These are phyloP conservation scores for Lepus oiostolus DNA, from an alignment of 2,797 vertebrate genomes.

Conservation along the genomic window DNA sequence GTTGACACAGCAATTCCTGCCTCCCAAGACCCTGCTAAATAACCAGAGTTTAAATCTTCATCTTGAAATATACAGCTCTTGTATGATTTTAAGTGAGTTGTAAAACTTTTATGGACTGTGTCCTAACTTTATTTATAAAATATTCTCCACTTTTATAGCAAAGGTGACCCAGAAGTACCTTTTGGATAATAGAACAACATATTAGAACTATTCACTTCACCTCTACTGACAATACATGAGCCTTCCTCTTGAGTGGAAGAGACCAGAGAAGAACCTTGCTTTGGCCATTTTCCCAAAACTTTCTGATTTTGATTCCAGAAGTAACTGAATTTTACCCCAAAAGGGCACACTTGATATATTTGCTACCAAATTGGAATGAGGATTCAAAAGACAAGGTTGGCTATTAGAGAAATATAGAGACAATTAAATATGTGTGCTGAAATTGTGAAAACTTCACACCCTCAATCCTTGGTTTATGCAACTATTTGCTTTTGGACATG, in stretches of 20 bases:
- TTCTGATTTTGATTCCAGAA: slow-evolving; percentile 48
- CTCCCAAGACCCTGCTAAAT: slow-evolving; percentile 66
- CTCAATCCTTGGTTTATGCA: not conserved
- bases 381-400: slow-evolving; percentile 7
- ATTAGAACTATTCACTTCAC: slow-evolving; percentile 71
- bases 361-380: slow-evolving; percentile 10
- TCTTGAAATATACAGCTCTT: slow-evolving; percentile 68
- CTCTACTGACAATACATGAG: slow-evolving; percentile 28
- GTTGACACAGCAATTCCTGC: slow-evolving; percentile 70
- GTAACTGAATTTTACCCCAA: not conserved
- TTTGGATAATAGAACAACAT: slow-evolving; percentile 72
- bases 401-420: not conserved
- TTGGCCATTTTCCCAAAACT: not conserved
- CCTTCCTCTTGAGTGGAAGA: slow-evolving; percentile 6
- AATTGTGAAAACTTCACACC: not conserved
- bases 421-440: slow-evolving; percentile 51
- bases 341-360: not conserved
- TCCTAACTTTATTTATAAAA: slow-evolving; percentile 78
- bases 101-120: slow-evolving; percentile 80
- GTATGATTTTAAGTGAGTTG: slow-evolving; percentile 76
- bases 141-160: slow-evolving; percentile 75
- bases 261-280: not conserved
- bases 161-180: slow-evolving; percentile 81
- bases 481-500: not conserved
- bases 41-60: slow-evolving; percentile 73